Evolutionary conservation across 2,797 vertebrate genomes (phyloP).

Genomic region (Champsocephalus esox): DNA sequence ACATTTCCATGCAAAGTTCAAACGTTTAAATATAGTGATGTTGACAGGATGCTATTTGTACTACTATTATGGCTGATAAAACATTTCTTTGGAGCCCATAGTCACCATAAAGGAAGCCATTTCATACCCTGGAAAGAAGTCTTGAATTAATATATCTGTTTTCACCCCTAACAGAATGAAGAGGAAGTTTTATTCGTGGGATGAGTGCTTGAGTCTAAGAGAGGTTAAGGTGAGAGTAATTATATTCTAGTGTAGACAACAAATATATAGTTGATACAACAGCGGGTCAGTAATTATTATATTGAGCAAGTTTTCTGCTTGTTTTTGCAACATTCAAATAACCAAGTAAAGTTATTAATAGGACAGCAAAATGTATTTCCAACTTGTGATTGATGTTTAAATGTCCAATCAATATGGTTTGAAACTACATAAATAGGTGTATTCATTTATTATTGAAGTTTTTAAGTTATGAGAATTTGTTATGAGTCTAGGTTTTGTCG

Average conservation of each 20-base stretch:
- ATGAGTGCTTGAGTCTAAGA: slow-evolving; percentile 95
- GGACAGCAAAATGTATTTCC: neutral
- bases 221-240: slow-evolving; percentile 92
- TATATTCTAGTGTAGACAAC: neutral
- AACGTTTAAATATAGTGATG: neutral
- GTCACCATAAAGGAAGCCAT: neutral
- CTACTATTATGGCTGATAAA: neutral
- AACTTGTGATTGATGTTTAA: neutral
- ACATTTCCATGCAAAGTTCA: neutral
- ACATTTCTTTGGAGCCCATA: neutral
- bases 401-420: neutral
- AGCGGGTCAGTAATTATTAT: neutral
- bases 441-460: neutral
- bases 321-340: neutral
- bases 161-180: slow-evolving; percentile 88
- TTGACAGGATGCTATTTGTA: neutral
- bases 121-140: neutral
- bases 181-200: slow-evolving; percentile 97
- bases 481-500: neutral
- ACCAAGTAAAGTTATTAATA: neutral
- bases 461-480: neutral
- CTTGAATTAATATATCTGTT: neutral
- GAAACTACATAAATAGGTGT: neutral
- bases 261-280: neutral
- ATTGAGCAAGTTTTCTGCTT: neutral